Percentiles rank a stretch among this genome's conserved stretches.
These are phyloP conservation scores for Python bivittatus DNA, from an alignment of 2,113 vertebrate species.

Conservation along the genomic window DNA sequence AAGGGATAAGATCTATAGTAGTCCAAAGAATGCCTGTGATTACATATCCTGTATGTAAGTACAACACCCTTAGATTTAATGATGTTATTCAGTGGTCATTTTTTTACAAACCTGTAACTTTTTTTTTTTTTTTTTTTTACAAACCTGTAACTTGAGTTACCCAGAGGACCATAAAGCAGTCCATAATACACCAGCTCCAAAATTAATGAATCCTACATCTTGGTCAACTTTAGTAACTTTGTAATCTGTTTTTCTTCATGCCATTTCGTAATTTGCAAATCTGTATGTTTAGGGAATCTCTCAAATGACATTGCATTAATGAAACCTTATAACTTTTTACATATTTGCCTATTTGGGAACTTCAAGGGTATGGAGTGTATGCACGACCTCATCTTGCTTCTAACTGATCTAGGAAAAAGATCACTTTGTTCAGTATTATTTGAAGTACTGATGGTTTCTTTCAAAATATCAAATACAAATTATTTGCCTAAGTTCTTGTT, in stretches of 20 bases:
- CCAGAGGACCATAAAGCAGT: constrained; percentile 68
- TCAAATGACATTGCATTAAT: neutral
- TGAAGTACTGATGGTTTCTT: neutral
- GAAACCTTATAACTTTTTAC: neutral
- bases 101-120: constrained; percentile 59
- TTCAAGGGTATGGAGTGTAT: neutral
- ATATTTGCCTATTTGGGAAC: neutral
- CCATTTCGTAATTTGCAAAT: too few species aligned
- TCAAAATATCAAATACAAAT: neutral
- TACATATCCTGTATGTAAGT: constrained; percentile 32
- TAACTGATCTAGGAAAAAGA: neutral
- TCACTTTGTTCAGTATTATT: neutral
- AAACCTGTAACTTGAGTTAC: constrained; percentile 68
- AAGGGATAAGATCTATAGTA: constrained; percentile 4
- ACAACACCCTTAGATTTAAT: constrained; percentile 60
- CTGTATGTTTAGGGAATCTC: neutral
- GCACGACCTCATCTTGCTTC: neutral
- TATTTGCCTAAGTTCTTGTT: neutral
- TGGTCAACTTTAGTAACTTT: constrained; percentile 70
- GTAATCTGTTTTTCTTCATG: constrained; percentile 73
- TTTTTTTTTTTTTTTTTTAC: constrained; percentile 59
- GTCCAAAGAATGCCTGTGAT: constrained; percentile 51
- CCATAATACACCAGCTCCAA: constrained; percentile 66
- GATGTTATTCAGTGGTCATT: constrained; percentile 24
- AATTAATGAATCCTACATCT: constrained; percentile 73